Base-by-base conservation (phyloP, 2,113 vertebrate genomes). In the Atherinomorus stipes region DNA sequence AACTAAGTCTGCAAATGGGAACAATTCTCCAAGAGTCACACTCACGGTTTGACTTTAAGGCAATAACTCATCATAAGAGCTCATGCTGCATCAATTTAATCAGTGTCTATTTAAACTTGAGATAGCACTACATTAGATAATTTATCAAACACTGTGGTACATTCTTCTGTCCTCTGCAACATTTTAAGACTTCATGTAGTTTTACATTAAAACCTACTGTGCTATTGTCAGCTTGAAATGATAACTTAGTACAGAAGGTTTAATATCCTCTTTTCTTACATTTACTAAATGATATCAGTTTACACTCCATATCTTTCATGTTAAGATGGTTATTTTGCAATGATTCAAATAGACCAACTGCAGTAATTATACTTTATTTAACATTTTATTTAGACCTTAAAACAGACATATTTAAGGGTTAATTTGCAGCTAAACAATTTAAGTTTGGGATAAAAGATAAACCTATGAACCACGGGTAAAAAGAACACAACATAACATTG, bases 1-100 rank as follows among this genome's bases (percentile, higher is more conserved):
- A 11, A 1, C 7, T 61, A 8, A 49, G 10, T 16, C 50, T 5
- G 19, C 23, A 59, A 74, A 84, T 76, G 56, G 65, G 23, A 76
- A 61, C 54, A 54, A 75, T 61, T 0, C 11, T 23, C 47, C 15
- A 44, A 59, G 45, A 79, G 69, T 85, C 71, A 71, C 71, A 64
- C 44, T 31, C n/a, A 7, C 22, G 7, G 18, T 23, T 73, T 23
- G 15, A n/a, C 45, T 71, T 31, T 19, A 47, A 7, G 3, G 9
- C 34, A 44, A 53, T 45, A 25, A 42, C 56, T 18, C 28, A 51
- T 45, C 66, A 49, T 73, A 26, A 64, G 57, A 81, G 31, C 44
- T 50, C 54, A 38, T 0, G 25, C 31, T 3, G 12, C 54, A 58
- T 78, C 62, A 78, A 15, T 75, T 52, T 75, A 22, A 13, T 11